Evolutionary conservation across 2,797 vertebrate species (phyloP).

Genomic region (Lacerta bilineata): DNA sequence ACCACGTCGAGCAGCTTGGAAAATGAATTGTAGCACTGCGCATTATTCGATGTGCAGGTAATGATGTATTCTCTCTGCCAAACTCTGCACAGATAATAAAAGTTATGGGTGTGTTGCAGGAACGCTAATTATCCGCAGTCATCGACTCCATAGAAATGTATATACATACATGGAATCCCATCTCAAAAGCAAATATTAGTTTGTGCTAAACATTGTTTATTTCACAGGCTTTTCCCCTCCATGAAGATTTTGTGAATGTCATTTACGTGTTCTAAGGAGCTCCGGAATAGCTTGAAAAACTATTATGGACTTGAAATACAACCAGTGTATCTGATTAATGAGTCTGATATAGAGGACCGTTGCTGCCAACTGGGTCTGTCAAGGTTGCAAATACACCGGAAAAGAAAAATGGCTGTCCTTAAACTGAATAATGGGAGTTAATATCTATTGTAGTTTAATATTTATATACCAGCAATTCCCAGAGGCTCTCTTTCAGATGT

Average conservation of each 20-base stretch:
- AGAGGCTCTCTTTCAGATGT: slow-evolving; percentile 58
- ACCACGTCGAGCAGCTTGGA: slow-evolving; percentile 52
- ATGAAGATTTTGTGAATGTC: slow-evolving; percentile 57
- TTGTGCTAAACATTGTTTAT: slow-evolving; percentile 51
- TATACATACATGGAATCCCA: slow-evolving; percentile 47
- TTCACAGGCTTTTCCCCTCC: slow-evolving; percentile 25
- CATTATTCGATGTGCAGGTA: slow-evolving; percentile 73
- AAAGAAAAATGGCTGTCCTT: slow-evolving; percentile 63
- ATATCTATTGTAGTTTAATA: slow-evolving; percentile 59
- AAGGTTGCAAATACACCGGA: slow-evolving; percentile 40
- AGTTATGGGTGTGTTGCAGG: slow-evolving; percentile 71
- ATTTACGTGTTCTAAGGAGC: slow-evolving; percentile 71
- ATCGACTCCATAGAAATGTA: slow-evolving; percentile 60
- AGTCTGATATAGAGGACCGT: slow-evolving; percentile 63
- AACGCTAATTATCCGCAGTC: slow-evolving; percentile 75
- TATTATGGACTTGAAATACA: slow-evolving; percentile 70
- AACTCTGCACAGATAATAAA: slow-evolving; percentile 77
- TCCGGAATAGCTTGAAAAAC: slow-evolving; percentile 73
- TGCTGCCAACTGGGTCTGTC: slow-evolving; percentile 40
- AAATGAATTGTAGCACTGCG: slow-evolving; percentile 68
- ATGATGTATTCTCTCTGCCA: slow-evolving; percentile 74
- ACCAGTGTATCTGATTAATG: slow-evolving; percentile 65
- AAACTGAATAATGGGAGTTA: slow-evolving; percentile 49
- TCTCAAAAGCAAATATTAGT: slow-evolving; percentile 59
- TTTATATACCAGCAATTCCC: slow-evolving; percentile 58